These are phyloP conservation scores for Magallana nippona DNA, from an alignment of 2,888 invertebrate species.

Conservation along the genomic window DNA sequence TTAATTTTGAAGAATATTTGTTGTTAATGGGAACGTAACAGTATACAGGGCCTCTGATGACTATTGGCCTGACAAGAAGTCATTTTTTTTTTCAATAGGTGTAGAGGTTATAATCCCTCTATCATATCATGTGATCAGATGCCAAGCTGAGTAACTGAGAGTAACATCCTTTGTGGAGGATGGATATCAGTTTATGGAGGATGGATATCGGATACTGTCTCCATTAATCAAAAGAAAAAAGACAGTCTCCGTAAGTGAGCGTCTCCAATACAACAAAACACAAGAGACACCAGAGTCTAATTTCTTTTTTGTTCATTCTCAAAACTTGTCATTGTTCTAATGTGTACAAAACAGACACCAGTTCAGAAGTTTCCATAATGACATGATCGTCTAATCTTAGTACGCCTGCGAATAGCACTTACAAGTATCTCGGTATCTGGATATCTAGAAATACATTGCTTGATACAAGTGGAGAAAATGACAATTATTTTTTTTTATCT, in stretches of 20 bases:
- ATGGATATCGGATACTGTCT: not conserved
- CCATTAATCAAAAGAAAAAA: not conserved
- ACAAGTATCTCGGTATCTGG: not conserved
- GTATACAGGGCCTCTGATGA: not conserved
- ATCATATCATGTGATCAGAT: not conserved
- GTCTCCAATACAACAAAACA: not conserved
- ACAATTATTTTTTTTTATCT: not conserved
- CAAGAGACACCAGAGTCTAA: not conserved
- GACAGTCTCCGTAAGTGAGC: not conserved
- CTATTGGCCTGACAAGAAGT: not conserved
- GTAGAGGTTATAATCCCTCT: not conserved
- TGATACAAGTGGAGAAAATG: not conserved
- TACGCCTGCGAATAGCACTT: not conserved
- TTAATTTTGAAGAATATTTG: not conserved
- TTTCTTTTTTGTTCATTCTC: slow-evolving; percentile 10
- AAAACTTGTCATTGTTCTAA: not conserved
- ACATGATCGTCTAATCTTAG: slow-evolving; percentile 3
- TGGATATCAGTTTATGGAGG: not conserved
- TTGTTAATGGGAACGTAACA: not conserved
- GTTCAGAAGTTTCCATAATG: not conserved
- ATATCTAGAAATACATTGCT: slow-evolving; percentile 12
- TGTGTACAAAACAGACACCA: slow-evolving; percentile 10
- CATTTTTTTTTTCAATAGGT: not conserved
- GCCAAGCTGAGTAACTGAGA: not conserved
- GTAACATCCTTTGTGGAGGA: not conserved